phyloP scores from a whole-genome alignment of 30 jellyfish, hydroid and myxozoan species.

The Catostylus mosaicus region DNA sequence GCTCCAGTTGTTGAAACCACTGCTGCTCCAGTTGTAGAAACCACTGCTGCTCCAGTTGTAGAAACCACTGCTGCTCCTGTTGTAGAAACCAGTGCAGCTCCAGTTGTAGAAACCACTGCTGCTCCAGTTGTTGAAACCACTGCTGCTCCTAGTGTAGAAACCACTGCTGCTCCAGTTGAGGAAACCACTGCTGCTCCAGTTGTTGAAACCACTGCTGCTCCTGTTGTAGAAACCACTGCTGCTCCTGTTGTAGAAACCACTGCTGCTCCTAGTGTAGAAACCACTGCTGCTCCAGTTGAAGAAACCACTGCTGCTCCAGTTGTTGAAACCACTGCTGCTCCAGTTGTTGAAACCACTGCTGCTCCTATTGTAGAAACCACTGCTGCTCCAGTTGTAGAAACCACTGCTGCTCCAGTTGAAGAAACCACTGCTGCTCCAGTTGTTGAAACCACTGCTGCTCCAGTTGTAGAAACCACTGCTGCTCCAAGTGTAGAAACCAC shows the following conservation, averaged over 20 bases:
- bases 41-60: slow-evolving; percentile 22
- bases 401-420: slow-evolving; percentile 1
- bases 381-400: neutral
- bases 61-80: slow-evolving; percentile 8
- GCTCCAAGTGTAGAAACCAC: slow-evolving; percentile 41
- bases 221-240: slow-evolving; percentile 38
- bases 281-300: slow-evolving; percentile 22
- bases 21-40: slow-evolving; percentile 35
- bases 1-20: slow-evolving; percentile 6
- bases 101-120: slow-evolving; percentile 26
- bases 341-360: slow-evolving; percentile 19
- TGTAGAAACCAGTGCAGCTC: slow-evolving; percentile 26
- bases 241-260: slow-evolving; percentile 15
- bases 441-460: neutral
- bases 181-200: slow-evolving; percentile 31
- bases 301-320: neutral
- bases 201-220: slow-evolving; percentile 18
- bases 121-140: slow-evolving; percentile 42
- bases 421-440: neutral
- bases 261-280: slow-evolving; percentile 12
- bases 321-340: slow-evolving; percentile 16
- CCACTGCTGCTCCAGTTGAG: slow-evolving; percentile 15
- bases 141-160: slow-evolving; percentile 12
- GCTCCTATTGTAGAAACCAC: neutral
- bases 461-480: slow-evolving; percentile 13